These are phyloP conservation scores for Amphiprion ocellaris DNA, from an alignment of 2,113 vertebrate species.

Conservation along the genomic window DNA sequence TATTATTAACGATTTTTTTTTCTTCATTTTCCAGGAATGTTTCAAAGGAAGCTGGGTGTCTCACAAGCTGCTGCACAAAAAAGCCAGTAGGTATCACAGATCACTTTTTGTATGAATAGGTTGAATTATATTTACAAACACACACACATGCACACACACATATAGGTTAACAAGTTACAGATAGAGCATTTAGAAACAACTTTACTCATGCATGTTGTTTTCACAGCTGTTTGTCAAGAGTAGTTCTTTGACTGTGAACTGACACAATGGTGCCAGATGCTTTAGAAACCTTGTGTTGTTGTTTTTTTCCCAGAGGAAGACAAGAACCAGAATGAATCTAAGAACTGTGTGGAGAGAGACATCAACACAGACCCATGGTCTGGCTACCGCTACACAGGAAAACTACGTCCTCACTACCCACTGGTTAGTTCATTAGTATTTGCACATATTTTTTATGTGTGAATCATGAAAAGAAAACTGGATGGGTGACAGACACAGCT, in stretches of 20 bases:
- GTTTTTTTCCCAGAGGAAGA: conserved; percentile 88
- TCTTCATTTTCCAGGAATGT: conserved; percentile 89
- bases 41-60: conserved; percentile 99
- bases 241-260: not conserved
- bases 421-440: conserved; percentile 84
- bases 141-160: too few species aligned
- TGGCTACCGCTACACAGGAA: conserved; percentile 96
- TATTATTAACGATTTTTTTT: conserved; percentile 7
- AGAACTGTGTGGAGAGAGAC: conserved; percentile 91
- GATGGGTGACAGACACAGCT: not conserved
- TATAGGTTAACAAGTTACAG: not conserved
- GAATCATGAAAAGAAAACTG: not conserved
- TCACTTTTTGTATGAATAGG: not conserved
- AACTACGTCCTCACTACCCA: conserved; percentile 95
- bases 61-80: conserved; percentile 98
- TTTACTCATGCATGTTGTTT: too few species aligned
- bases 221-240: not conserved
- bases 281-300: conserved; percentile 18
- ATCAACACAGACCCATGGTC: conserved; percentile 97
- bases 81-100: conserved; percentile 92
- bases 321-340: conserved; percentile 90
- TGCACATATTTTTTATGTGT: not conserved
- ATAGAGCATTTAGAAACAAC: not conserved
- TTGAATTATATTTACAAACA: not conserved
- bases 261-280: conserved; percentile 9